Conservation (phyloP, 1,140 invertebrate genomes). For the Orchesella cincta region DNA sequence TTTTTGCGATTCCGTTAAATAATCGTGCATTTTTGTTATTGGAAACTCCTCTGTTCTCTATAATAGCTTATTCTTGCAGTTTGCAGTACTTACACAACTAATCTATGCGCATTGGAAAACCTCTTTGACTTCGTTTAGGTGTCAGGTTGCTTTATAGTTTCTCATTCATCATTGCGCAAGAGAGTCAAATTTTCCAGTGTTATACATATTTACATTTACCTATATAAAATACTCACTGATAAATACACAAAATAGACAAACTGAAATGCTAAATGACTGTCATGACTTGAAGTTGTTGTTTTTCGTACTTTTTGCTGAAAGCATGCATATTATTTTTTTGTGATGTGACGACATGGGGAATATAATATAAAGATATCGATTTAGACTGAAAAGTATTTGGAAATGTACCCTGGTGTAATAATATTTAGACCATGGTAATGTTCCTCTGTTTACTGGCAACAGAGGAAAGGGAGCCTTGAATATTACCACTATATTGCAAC, state of each 20-base stretch:
- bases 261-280: background rate
- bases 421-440: slow-evolving; percentile 62
- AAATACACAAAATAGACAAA: too few relatives aligned
- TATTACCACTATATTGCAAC: slow-evolving; percentile 59
- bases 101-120: background rate
- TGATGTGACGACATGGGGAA: background rate
- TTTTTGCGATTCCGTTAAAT: background rate
- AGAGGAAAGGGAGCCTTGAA: slow-evolving; percentile 62
- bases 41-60: background rate
- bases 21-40: background rate
- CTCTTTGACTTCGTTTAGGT: too few relatives aligned
- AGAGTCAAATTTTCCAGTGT: too few relatives aligned
- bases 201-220: too few relatives aligned
- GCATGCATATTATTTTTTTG: background rate
- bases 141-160: too few relatives aligned
- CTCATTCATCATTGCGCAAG: too few relatives aligned
- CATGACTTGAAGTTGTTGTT: background rate
- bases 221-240: too few relatives aligned
- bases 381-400: background rate
- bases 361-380: background rate
- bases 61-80: background rate
- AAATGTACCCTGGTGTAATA: background rate
- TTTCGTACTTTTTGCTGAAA: background rate
- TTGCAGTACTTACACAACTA: background rate
- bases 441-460: slow-evolving; percentile 61